Percentiles rank a stretch among this genome's conserved stretches.
These are phyloP conservation scores for Oxygymnocypris stewartii DNA, from an alignment of 2,113 vertebrate genomes.

Conservation along the genomic window DNA sequence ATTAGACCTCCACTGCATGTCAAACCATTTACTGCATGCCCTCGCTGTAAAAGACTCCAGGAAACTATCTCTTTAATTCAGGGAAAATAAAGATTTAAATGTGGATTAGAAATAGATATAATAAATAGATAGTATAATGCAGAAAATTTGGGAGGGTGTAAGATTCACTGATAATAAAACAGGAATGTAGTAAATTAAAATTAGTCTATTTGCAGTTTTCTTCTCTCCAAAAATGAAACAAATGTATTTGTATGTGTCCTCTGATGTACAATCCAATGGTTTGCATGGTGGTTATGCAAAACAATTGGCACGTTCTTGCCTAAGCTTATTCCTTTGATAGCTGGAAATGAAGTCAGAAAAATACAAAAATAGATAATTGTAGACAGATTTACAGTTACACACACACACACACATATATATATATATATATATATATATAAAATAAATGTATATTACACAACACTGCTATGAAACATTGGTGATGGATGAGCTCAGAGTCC, in stretches of 20 bases:
- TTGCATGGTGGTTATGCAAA: constrained; percentile 5
- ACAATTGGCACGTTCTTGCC: background rate
- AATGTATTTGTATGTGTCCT: background rate
- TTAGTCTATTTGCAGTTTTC: background rate
- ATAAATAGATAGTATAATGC: too few relatives aligned
- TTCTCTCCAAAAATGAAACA: background rate
- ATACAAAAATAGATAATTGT: background rate
- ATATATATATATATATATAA: too few relatives aligned
- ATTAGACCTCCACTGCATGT: background rate
- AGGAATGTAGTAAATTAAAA: background rate
- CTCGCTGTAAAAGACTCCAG: background rate
- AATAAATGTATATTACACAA: background rate
- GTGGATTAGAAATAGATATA: background rate
- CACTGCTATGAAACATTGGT: background rate
- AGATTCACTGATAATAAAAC: background rate
- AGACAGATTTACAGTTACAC: constrained; percentile 3
- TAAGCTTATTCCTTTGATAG: constrained; percentile 10
- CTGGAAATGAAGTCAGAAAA: background rate
- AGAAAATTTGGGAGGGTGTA: background rate
- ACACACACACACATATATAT: too few relatives aligned
- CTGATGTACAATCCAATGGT: background rate
- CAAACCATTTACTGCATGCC: background rate
- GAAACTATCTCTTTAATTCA: background rate
- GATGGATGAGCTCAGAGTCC: background rate
- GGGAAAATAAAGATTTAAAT: background rate